phyloP scores from a whole-genome alignment of 2,888 invertebrate species.

The Drosophila fungiperda region DNA sequence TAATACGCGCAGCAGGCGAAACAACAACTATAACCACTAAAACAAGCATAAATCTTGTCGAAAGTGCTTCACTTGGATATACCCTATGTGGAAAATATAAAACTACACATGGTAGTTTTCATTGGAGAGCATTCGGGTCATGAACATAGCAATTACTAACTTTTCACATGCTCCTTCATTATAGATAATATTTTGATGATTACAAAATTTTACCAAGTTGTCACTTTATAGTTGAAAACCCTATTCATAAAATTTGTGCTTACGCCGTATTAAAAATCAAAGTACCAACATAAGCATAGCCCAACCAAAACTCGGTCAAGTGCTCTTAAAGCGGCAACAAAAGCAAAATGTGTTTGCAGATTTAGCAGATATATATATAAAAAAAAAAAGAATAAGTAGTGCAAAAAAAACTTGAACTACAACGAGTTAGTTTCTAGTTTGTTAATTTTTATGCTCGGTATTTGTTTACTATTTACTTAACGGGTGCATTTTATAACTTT shows the following conservation, averaged over 20 bases:
- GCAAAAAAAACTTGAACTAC: constrained; percentile 15
- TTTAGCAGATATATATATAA: not conserved
- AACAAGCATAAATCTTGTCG: not conserved
- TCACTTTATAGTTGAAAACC: not conserved
- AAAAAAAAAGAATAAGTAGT: constrained; percentile 24
- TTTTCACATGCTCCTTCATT: not conserved
- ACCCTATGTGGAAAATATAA: constrained; percentile 5
- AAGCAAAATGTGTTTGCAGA: constrained; percentile 13
- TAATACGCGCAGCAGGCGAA: constrained; percentile 36
- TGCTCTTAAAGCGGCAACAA: constrained; percentile 25
- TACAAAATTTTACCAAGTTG: not conserved
- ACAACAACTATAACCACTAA: constrained; percentile 5
- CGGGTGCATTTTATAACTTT: constrained; percentile 37
- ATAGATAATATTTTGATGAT: not conserved
- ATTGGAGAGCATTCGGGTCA: not conserved
- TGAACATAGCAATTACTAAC: not conserved
- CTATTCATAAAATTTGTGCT: not conserved
- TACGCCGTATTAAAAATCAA: constrained; percentile 41
- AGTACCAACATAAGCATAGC: constrained; percentile 24
- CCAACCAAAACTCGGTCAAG: constrained; percentile 55
- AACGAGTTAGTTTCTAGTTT: constrained; percentile 43
- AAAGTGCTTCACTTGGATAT: not conserved
- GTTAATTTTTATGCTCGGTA: constrained; percentile 42
- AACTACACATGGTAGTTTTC: not conserved
- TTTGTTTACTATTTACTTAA: constrained; percentile 27